Base-by-base conservation (phyloP, 2,888 invertebrate species). In the Zelleria hepariella region DNA sequence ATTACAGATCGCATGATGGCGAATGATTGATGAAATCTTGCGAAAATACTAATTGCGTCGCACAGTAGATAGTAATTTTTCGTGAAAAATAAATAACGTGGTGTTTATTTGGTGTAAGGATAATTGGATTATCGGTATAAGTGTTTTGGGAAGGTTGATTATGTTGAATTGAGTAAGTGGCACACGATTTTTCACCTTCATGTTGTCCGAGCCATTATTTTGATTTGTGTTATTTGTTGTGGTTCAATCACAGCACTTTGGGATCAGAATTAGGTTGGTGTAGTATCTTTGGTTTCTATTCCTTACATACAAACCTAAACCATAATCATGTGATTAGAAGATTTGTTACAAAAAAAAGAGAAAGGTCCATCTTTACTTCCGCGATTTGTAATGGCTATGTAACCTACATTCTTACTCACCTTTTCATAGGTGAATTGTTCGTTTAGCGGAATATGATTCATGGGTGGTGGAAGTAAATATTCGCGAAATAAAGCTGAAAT, bases 151-250 rank as follows among this genome's bases (percentile, higher is more conserved):
- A 53, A 18, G 27, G 55, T 21, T 23, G 52, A 62, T 60, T 60
- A 62, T 62, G 62, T 26, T 60, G 51, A 48, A 52, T 55, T 62
- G 56, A 62, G 60, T 62, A 60, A 59, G 62, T 60, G 18, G 55
- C 10, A 32, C 42, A 47, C 2, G 23, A 15, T 55, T 70, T 71
- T 72, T 79, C 75, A 79, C 77, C 78, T 79, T 81, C 77, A 75
- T 65, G 70, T 66, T 67, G 77, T 76, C 67, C 76, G 72, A 71
- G 68, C 68, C 69, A 66, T 63, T 64, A 65, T 62, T 57, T 69
- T 72, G 18, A 69, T 67, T 68, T 73, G 64, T 73, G 66, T 64
- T 70, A 64, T 62, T 65, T 56, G 51, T 42, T 58, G 59, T 27
- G 62, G 62, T 62, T 64, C 58, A 57, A 63, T 59, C 59, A 58